phyloP scores from a whole-genome alignment of 2,113 vertebrate species.

The mouse (Mus musculus) region DNA sequence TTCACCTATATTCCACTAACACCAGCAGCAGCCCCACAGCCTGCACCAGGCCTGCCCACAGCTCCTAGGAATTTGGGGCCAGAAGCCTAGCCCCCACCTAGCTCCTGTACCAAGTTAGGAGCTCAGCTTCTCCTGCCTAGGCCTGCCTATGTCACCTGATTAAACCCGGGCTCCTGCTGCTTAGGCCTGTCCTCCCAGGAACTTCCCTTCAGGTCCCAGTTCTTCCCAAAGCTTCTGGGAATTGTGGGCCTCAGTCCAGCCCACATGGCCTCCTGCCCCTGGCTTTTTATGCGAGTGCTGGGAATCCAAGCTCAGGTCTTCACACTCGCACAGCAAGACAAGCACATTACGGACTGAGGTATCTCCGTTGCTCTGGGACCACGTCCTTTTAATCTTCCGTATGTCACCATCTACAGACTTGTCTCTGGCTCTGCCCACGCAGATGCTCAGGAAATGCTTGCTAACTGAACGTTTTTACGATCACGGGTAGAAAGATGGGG shows the following conservation, averaged over 20 bases:
- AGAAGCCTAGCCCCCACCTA: not conserved
- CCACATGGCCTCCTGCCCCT: too few species aligned
- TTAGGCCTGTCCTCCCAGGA: too few species aligned
- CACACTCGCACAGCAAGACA: not conserved
- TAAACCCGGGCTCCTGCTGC: not conserved
- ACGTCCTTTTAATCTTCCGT: conserved; percentile 55
- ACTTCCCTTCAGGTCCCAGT: not conserved
- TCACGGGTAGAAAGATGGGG: conserved; percentile 56
- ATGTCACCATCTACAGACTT: conserved; percentile 35
- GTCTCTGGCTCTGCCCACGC: conserved; percentile 52
- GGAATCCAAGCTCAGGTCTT: not conserved
- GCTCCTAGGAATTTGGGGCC: not conserved
- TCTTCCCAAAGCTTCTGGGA: not conserved
- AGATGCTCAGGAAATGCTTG: conserved; percentile 72
- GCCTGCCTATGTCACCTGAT: not conserved
- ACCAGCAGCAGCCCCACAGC: too few species aligned
- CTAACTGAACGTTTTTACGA: conserved; percentile 76
- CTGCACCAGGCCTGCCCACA: not conserved
- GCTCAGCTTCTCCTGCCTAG: not conserved
- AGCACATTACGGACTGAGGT: not conserved
- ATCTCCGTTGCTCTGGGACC: conserved; percentile 2
- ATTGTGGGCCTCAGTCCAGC: not conserved
- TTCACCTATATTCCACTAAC: not conserved
- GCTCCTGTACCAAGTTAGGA: not conserved
- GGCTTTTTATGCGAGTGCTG: not conserved